A percentile compares a stretch with the other conserved stretches of the same genome.
Evolutionary conservation across 1,140 invertebrate genomes (phyloP).

Genomic region (Ceratina japonica): DNA sequence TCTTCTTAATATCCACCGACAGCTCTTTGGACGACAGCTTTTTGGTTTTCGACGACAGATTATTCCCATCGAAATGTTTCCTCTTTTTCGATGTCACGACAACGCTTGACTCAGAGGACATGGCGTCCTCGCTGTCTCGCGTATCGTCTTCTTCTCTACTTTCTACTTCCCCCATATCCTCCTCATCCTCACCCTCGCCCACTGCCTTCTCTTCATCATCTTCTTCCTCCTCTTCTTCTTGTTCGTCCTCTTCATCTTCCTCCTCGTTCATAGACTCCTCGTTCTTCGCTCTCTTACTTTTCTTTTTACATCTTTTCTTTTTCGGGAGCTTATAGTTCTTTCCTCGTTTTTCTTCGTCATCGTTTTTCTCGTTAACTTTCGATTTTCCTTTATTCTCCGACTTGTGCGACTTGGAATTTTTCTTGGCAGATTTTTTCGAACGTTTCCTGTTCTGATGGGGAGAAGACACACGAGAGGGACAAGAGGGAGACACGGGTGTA

Average conservation of each 20-base stretch:
- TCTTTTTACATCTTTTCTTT: constrained; percentile 67
- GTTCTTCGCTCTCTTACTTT: constrained; percentile 72
- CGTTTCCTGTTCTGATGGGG: constrained; percentile 72
- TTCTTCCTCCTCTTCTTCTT: constrained; percentile 44
- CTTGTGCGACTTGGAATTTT: constrained; percentile 72
- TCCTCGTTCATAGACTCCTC: constrained; percentile 76
- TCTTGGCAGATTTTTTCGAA: constrained; percentile 71
- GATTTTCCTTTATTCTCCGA: constrained; percentile 66
- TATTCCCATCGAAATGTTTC: constrained; percentile 68
- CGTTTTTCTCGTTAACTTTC: constrained; percentile 72
- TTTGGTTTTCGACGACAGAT: constrained; percentile 77
- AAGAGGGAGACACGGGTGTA: constrained; percentile 56
- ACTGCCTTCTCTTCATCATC: constrained; percentile 71
- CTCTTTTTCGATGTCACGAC: constrained; percentile 74
- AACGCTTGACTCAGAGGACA: constrained; percentile 71
- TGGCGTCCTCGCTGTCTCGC: constrained; percentile 67
- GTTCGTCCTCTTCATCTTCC: constrained; percentile 74
- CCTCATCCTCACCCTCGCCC: constrained; percentile 74
- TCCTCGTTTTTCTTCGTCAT: constrained; percentile 69
- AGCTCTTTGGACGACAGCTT: constrained; percentile 75
- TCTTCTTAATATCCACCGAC: constrained; percentile 54
- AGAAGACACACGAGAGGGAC: constrained; percentile 66
- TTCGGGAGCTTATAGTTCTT: constrained; percentile 64
- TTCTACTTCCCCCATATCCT: constrained; percentile 67
- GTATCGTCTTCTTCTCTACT: too few relatives aligned